Evolutionary conservation across 2,888 invertebrate genomes (phyloP).

Genomic region (Tillus elongatus): DNA sequence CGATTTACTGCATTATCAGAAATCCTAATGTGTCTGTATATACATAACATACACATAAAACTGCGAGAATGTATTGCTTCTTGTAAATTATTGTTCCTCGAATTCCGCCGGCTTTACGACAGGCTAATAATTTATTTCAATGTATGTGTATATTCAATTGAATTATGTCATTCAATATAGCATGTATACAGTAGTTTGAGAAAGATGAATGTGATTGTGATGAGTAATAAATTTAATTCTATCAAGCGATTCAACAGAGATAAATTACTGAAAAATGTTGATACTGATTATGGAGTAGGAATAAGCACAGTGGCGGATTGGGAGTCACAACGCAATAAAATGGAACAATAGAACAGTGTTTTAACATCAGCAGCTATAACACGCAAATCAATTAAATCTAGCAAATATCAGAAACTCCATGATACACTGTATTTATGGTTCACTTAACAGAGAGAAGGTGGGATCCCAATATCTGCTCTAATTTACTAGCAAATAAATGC

Average conservation of each 20-base stretch:
- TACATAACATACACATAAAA: too few relatives aligned
- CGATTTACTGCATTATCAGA: background rate
- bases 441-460: slow-evolving; percentile 1
- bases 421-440: background rate
- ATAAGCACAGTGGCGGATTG: background rate
- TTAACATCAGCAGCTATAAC: background rate
- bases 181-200: background rate
- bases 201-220: background rate
- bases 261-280: background rate
- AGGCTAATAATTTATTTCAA: too few relatives aligned
- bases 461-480: background rate
- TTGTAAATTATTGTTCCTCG: too few relatives aligned
- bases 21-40: background rate
- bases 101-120: too few relatives aligned
- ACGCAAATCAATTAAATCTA: background rate
- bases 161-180: too few relatives aligned
- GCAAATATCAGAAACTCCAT: background rate
- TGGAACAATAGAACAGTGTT: slow-evolving; percentile 2
- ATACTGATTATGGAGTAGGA: background rate
- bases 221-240: background rate
- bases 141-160: too few relatives aligned
- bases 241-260: background rate
- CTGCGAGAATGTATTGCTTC: too few relatives aligned
- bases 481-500: background rate
- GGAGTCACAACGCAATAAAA: background rate